Evolutionary conservation across 2,797 vertebrate genomes (phyloP).

Genomic region (Distichodus sexfasciatus): DNA sequence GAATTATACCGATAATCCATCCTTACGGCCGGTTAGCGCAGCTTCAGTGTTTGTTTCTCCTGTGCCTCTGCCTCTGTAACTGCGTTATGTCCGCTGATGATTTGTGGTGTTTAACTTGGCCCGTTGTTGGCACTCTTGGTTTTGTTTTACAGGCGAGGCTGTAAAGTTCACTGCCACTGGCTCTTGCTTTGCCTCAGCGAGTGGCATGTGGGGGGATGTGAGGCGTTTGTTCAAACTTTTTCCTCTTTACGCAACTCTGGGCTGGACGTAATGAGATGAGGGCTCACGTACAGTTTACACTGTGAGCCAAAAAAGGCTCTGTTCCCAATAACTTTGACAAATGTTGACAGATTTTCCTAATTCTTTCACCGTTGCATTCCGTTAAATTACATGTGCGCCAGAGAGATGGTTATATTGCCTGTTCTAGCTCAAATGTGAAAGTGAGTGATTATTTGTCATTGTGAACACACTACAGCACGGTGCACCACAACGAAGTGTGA

Average conservation of each 20-base stretch:
- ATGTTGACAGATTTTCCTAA: too few relatives aligned
- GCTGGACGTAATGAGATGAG: too few relatives aligned
- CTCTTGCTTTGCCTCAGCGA: constrained; percentile 18
- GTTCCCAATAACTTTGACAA: too few relatives aligned
- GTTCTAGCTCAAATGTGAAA: too few relatives aligned
- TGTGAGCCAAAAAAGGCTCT: too few relatives aligned
- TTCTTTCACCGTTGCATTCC: too few relatives aligned
- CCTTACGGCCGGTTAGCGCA: neutral
- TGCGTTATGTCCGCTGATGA: neutral
- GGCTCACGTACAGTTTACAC: too few relatives aligned
- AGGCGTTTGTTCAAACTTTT: constrained; percentile 5
- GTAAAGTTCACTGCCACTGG: constrained; percentile 17
- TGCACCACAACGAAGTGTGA: too few relatives aligned
- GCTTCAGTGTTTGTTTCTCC: constrained; percentile 11
- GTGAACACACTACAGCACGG: too few relatives aligned
- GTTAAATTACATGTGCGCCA: too few relatives aligned
- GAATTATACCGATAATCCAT: constrained; percentile 2
- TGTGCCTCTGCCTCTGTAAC: constrained; percentile 6
- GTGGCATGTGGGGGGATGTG: neutral
- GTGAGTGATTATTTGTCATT: too few relatives aligned
- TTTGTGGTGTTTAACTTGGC: constrained; percentile 23
- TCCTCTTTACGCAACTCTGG: neutral
- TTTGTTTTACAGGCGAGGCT: constrained; percentile 7
- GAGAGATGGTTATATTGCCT: too few relatives aligned
- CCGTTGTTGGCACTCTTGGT: constrained; percentile 7